Conservation (phyloP, 2,888 invertebrate species). For the Tetranychus truncatus region DNA sequence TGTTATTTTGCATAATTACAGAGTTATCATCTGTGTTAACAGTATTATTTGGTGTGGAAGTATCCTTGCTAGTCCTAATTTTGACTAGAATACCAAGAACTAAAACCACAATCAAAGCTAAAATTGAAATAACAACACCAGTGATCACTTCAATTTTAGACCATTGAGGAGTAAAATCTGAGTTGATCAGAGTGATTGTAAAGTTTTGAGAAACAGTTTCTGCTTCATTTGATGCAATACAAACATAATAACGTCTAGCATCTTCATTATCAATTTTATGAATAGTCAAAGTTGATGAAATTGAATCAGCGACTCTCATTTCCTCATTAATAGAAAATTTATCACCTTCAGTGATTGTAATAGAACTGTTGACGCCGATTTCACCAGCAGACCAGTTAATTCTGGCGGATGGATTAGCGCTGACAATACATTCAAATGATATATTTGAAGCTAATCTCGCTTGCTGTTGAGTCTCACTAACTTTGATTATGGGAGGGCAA, state of each 20-base stretch:
- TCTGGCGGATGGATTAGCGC: slow-evolving; percentile 57
- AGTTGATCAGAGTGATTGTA: slow-evolving; percentile 31
- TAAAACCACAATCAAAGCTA: too few species aligned
- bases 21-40: too few species aligned
- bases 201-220: slow-evolving; percentile 74
- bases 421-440: slow-evolving; percentile 59
- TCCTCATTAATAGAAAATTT: too few species aligned
- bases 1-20: too few species aligned
- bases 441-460: slow-evolving; percentile 65
- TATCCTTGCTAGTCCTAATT: too few species aligned
- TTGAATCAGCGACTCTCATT: background rate
- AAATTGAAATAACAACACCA: too few species aligned
- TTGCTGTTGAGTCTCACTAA: slow-evolving; percentile 43
- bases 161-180: too few species aligned
- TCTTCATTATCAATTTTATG: slow-evolving; percentile 64
- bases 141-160: too few species aligned
- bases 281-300: slow-evolving; percentile 14
- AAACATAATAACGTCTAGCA: slow-evolving; percentile 65
- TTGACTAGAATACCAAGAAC: too few species aligned
- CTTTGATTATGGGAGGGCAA: slow-evolving; percentile 25
- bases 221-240: slow-evolving; percentile 71
- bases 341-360: too few species aligned
- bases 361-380: too few species aligned
- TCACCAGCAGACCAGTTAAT: slow-evolving; percentile 51
- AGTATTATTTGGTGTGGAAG: too few species aligned